Evolutionary conservation across 2,113 vertebrate genomes (phyloP), one percentile per base, ranked within the genome.

Genomic region (Gobius niger): DNA sequence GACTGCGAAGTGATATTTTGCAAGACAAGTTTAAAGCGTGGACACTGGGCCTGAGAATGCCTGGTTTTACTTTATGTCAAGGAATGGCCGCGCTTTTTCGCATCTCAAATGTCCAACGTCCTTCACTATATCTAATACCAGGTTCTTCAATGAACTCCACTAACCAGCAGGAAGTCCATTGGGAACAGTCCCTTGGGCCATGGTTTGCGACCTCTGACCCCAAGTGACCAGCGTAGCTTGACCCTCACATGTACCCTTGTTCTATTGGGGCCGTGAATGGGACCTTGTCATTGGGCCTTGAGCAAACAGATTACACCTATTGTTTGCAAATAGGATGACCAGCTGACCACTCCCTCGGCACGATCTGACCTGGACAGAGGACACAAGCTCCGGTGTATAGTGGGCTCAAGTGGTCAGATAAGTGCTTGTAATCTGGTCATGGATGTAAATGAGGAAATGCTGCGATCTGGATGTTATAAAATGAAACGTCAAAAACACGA

Each of bases 221-320:
- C 67, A 14, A 57, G 68, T 78, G 89, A 90, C 74, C 49, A 81
- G 80, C 77, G 72, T 81, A 68, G 56, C 66, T 69, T 88, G 88
- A 91, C 88, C 81, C 62, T 18, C 72, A 71, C 75, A 78, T 81
- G 77, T 64, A 78, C 75, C 82, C 67, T 75, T 73, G 77, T 77
- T 76, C 77, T 80, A 77, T 59, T 75, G 65, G 80, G 77, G 83
- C 82, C 77, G 81, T 76, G 81, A 82, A 85, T 72, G 71, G 85
- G 72, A 65, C 56, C 75, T 47, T 82, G 75, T 87, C 76, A 80
- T 79, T 79, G 69, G 75, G 76, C 49, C 85, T 67, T 88, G 70
- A 85, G 76, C 81, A 90, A 88, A 88, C 73, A 84, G 74, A 82
- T 87, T 85, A 73, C 80, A 54, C 9, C 82, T 67, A 76, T 91